These are phyloP conservation scores for Prunella strophiata DNA, from an alignment of 2,797 vertebrate genomes.

Conservation along the genomic window DNA sequence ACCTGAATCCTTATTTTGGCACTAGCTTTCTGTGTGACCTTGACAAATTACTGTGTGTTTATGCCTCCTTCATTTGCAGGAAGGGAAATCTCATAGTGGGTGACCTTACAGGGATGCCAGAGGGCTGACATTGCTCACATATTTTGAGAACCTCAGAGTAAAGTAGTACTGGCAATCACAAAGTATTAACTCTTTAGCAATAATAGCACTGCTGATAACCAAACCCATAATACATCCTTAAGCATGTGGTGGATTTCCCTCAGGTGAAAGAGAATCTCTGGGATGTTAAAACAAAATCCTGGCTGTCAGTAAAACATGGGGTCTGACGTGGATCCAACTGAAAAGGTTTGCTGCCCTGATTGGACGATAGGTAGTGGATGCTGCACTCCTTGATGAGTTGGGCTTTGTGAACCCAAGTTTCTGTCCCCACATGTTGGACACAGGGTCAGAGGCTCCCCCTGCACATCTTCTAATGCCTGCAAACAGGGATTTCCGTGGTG, in stretches of 20 bases:
- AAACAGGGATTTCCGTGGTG: background rate
- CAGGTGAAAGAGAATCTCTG: background rate
- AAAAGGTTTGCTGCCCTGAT: background rate
- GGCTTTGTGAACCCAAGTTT: background rate
- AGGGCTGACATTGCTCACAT: background rate
- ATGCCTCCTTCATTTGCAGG: background rate
- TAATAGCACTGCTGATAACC: background rate
- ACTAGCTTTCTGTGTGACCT: background rate
- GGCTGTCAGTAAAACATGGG: background rate
- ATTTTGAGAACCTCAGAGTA: background rate
- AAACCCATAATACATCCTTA: background rate
- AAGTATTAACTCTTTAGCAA: background rate
- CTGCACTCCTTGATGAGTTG: background rate
- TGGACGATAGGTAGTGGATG: fast-evolving
- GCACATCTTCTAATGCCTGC: background rate
- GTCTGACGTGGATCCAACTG: background rate
- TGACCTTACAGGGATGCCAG: background rate
- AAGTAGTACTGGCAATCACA: background rate
- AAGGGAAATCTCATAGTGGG: background rate
- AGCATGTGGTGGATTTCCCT: background rate
- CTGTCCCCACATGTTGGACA: background rate
- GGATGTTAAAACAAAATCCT: background rate
- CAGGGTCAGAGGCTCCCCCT: background rate
- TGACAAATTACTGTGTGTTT: background rate
- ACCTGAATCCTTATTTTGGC: background rate